A percentile compares a stretch with the other conserved stretches of the same genome.
phyloP scores from a whole-genome alignment of 2,888 invertebrate genomes.

The Hoplodrina ambigua region DNA sequence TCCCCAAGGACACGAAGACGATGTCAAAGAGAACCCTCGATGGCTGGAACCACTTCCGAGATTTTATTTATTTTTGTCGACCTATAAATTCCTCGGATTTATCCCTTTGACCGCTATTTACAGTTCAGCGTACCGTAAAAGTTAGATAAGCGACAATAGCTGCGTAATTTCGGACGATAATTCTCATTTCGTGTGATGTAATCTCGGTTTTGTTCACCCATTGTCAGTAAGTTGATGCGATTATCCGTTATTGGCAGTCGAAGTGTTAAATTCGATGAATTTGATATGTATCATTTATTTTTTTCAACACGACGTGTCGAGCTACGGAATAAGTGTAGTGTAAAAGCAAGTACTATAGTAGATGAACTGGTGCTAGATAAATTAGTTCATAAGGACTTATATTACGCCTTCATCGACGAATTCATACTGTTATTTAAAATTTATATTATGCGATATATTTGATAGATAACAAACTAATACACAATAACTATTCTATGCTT shows the following conservation, averaged over 20 bases:
- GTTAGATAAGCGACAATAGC: conserved; percentile 6
- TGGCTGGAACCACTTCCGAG: conserved; percentile 62
- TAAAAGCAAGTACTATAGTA: conserved; percentile 60
- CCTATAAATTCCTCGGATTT: conserved; percentile 69
- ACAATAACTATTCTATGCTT: conserved; percentile 40
- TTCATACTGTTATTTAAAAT: conserved; percentile 33
- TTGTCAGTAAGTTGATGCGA: neutral
- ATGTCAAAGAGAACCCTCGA: conserved; percentile 64
- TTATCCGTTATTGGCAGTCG: conserved; percentile 45
- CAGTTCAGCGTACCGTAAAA: conserved; percentile 33
- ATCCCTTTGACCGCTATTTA: conserved; percentile 61
- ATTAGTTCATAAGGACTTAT: conserved; percentile 56
- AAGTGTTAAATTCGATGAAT: conserved; percentile 59
- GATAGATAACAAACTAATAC: conserved; percentile 41
- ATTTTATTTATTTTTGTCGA: conserved; percentile 68
- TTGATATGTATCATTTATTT: conserved; percentile 65
- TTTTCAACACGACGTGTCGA: conserved; percentile 59
- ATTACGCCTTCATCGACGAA: conserved; percentile 47
- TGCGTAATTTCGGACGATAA: conserved; percentile 18
- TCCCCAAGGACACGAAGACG: conserved; percentile 79
- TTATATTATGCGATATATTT: conserved; percentile 28
- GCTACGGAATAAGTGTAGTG: conserved; percentile 61
- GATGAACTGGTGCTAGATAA: conserved; percentile 58
- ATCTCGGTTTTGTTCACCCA: neutral
- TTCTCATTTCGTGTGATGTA: neutral